Conservation (phyloP, 2,797 vertebrate species). For the Manis crassicaudata region DNA sequence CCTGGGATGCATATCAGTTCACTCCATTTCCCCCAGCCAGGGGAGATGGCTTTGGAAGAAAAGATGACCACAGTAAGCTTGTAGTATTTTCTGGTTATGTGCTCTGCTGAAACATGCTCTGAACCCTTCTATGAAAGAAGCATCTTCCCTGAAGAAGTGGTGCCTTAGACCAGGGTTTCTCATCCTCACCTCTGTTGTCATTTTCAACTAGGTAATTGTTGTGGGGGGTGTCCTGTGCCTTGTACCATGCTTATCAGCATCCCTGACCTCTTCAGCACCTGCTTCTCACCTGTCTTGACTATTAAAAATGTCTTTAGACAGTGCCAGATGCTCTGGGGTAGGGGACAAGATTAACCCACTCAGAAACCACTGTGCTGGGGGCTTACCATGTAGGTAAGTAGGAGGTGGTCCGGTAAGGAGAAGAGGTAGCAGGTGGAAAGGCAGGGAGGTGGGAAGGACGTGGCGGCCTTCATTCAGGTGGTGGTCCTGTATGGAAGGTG, state of each 20-base stretch:
- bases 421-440: not conserved
- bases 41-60: not conserved
- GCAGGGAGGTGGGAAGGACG: not conserved
- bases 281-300: not conserved
- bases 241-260: not conserved
- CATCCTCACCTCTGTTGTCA: not conserved
- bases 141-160: not conserved
- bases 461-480: rapidly evolving
- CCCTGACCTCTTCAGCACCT: not conserved
- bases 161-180: not conserved
- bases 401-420: not conserved
- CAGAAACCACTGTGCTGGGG: not conserved
- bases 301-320: not conserved
- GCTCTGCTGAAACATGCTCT: not conserved
- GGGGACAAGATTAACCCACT: not conserved
- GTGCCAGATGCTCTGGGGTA: not conserved
- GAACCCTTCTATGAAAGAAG: not conserved
- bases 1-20: not conserved
- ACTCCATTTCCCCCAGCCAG: not conserved
- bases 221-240: not conserved
- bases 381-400: not conserved
- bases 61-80: not conserved
- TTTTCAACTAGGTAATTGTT: not conserved
- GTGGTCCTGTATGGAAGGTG: not conserved
- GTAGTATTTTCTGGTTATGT: not conserved